phyloP scores from a whole-genome alignment of 2,113 vertebrate species.

The Montifringilla adamsi region DNA sequence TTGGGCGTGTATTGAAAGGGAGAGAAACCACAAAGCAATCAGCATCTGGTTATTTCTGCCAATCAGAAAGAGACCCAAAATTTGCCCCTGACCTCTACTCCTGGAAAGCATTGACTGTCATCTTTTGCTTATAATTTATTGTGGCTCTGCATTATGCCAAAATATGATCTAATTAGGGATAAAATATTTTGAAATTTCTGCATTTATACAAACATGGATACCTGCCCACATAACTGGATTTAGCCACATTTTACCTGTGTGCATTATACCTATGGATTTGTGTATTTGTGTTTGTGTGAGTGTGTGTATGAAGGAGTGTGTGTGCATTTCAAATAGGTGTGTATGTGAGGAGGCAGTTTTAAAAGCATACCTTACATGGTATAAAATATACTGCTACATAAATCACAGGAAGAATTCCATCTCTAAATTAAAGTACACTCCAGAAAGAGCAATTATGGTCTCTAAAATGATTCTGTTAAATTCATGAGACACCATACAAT shows the following conservation, averaged over 20 bases:
- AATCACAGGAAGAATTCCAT: conserved; percentile 45
- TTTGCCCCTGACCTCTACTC: not conserved
- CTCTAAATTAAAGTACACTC: conserved; percentile 42
- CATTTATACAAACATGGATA: not conserved
- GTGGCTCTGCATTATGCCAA: not conserved
- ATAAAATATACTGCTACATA: conserved; percentile 18
- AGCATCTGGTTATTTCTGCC: not conserved
- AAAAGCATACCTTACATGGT: not conserved
- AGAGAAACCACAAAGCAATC: not conserved
- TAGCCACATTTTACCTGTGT: not conserved
- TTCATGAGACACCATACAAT: conserved; percentile 15
- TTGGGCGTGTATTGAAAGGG: not conserved
- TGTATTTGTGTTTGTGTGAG: not conserved
- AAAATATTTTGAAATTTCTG: not conserved
- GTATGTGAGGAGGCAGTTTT: not conserved
- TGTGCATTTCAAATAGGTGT: not conserved
- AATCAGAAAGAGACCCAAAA: not conserved
- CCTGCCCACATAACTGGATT: not conserved
- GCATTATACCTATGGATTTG: not conserved
- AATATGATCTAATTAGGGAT: not conserved
- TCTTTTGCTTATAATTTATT: not conserved
- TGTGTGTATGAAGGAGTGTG: not conserved
- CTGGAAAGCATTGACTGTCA: not conserved
- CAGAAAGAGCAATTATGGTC: conserved; percentile 11
- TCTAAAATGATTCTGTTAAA: conserved; percentile 30